phyloP scores from a whole-genome alignment of 2,888 invertebrate genomes.

The Micoletzkya japonica region DNA sequence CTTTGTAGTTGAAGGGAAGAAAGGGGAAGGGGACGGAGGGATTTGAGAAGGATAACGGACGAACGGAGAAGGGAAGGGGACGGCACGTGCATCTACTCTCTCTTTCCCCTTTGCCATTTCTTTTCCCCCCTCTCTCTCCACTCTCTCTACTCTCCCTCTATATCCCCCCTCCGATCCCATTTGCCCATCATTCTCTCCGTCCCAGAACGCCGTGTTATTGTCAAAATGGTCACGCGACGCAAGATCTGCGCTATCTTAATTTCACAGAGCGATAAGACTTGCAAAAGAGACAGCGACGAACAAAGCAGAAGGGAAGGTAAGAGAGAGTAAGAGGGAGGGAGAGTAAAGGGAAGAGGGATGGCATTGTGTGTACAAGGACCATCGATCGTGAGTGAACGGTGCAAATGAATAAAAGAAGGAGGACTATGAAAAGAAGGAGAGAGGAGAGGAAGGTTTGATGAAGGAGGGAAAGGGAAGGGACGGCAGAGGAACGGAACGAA shows the following conservation, averaged over 20 bases:
- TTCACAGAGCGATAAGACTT: no score
- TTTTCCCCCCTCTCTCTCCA: no score
- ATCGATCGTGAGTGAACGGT: background rate
- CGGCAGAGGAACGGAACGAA: no score
- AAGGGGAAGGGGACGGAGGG: background rate
- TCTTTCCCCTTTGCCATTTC: no score
- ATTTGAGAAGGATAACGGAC: background rate
- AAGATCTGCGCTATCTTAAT: no score
- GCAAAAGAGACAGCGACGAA: background rate
- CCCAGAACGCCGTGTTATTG: no score
- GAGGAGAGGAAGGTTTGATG: background rate
- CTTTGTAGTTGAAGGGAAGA: no score
- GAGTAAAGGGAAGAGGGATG: background rate
- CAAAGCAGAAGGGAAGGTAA: background rate
- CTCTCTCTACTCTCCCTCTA: no score
- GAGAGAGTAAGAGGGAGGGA: conserved; percentile 3
- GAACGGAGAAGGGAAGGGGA: background rate
- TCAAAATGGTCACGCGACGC: no score
- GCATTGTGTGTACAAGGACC: background rate
- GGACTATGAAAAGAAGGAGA: background rate
- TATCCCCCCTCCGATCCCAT: no score
- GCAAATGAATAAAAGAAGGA: background rate
- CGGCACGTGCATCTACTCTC: no score
- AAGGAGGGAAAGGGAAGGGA: background rate
- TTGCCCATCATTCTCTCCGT: no score